Evolutionary conservation across 2,113 vertebrate genomes (phyloP), one percentile per base, ranked within the genome.

Genomic region (Tauraco erythrolophus): DNA sequence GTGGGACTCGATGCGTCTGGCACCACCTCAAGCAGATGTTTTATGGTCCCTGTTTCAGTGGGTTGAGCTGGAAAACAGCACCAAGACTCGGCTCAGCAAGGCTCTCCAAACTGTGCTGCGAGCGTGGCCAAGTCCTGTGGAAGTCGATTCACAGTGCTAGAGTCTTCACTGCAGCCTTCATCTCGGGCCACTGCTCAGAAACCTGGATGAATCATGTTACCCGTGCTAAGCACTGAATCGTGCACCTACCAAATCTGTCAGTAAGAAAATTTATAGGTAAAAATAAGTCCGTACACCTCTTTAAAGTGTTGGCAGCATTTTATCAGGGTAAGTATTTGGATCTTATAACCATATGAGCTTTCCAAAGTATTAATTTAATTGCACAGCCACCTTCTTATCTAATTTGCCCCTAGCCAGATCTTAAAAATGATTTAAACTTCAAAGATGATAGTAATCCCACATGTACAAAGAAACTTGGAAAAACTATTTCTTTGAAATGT

Each of bases 301-400:
- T 95, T 81, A 80, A 91, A 92, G 23, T 51, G 61, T 66, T 97
- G 90, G 78, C 82, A 94, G 41, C 61, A 70, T 88, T 93, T 92
- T 74, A 72, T 82, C 65, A 66, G 39, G 81, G 2, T 68, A 89
- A 79, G 14, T 54, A 50, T 23, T 95, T 92, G 75, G 70, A 85
- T 83, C 70, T 80, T 77, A 56, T 28, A 94, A 83, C 54, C 1
- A 17, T 58, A 48, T 16, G 88, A 93, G 75, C 53, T 69, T 95
- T 93, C 84, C 90, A 94, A 96, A 92, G 12, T 90, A 77, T 90
- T 94, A 69, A 92, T 65, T 95, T 92, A 93, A 92, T 92, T 97
- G 75, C 84, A 80, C 54, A 86, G 78, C 22, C 74, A 86, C 54
- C 46, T 89, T 84, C 87, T 90, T 95, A 96, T 96, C 95, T 94